These are phyloP conservation scores for Pitta sordida DNA, from an alignment of 2,113 vertebrate genomes.

Conservation along the genomic window DNA sequence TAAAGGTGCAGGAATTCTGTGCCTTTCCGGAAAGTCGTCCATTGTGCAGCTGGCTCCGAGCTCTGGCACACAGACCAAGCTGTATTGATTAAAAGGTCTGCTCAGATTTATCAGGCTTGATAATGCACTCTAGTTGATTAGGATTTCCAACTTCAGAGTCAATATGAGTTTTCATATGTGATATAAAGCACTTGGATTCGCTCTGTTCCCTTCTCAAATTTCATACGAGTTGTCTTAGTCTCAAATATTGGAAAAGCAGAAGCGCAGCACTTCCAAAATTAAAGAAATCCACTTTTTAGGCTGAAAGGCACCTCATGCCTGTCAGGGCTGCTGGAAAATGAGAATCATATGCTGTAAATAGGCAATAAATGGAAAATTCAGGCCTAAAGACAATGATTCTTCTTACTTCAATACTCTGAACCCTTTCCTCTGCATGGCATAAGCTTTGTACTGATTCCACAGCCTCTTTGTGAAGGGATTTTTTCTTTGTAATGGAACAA, in stretches of 20 bases:
- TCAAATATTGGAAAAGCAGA: not conserved
- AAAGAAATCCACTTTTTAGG: not conserved
- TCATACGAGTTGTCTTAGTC: not conserved
- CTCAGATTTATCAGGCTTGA: slow-evolving; percentile 38
- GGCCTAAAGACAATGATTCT: not conserved
- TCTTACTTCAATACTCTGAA: not conserved
- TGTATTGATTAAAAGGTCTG: slow-evolving; percentile 9
- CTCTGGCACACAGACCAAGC: not conserved
- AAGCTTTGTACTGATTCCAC: not conserved
- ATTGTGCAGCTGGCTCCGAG: not conserved
- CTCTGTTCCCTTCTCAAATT: not conserved
- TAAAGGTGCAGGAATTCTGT: not conserved
- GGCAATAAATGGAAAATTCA: not conserved
- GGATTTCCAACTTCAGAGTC: slow-evolving; percentile 4
- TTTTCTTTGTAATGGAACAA: not conserved
- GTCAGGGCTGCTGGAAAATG: not conserved
- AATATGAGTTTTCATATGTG: not conserved
- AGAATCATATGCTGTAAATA: not conserved
- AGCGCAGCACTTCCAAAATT: not conserved
- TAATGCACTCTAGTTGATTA: slow-evolving; percentile 47
- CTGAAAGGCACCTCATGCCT: not conserved
- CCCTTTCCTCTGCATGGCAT: not conserved
- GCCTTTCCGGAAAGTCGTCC: slow-evolving; percentile 24
- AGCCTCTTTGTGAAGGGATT: not conserved
- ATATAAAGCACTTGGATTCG: not conserved